Base-by-base conservation (phyloP, 1,140 invertebrate genomes). In the Cydia fagiglandana region DNA sequence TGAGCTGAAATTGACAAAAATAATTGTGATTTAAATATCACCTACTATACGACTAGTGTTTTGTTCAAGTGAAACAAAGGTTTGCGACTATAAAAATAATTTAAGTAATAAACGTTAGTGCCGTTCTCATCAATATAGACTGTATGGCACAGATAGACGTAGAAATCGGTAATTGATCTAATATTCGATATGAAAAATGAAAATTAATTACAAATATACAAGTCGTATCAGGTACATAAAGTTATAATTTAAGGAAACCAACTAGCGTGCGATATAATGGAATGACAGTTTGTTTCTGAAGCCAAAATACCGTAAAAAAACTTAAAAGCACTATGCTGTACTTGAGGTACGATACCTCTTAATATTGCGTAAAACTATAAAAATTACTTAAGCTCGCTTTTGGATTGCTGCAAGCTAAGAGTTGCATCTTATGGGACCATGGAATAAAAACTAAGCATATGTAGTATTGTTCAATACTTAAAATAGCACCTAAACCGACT, bases 191-290 rank as follows among this genome's bases (percentile, higher is more conserved):
- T 73, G 77, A 79, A 78, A 74, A 74, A 68, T 79, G 76, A 73
- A 83, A 83, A 86, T 89, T 70, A 89, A 87, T 85, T 88, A 91
- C 74, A 85, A 87, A 84, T 83, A 83, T 88, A 88, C 80, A 87
- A 84, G 79, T 84, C 84, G 78, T 78, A 83, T 90, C 90, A 91
- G 90, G 90, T 91, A 91, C 88, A 82, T 85, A 86, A 68, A 83
- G 30, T 84, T 80, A 81, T 82, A 75, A 80, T 80, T 75, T 79
- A 84, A 70, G 30, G 66, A 38, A 70, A 38, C 80, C 83, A 77
- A 73, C 64, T 77, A 47, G 66, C 78, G 73, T 75, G 79, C 75
- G 77, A 81, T 77, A 77, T 76, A 75, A 78, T 90, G 86, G 88
- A 88, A 90, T 88, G 85, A 87, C 78, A 85, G 80, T 80, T 17